Evolutionary conservation across 2,797 vertebrate species (phyloP).

Genomic region (Aphelocoma californica): DNA sequence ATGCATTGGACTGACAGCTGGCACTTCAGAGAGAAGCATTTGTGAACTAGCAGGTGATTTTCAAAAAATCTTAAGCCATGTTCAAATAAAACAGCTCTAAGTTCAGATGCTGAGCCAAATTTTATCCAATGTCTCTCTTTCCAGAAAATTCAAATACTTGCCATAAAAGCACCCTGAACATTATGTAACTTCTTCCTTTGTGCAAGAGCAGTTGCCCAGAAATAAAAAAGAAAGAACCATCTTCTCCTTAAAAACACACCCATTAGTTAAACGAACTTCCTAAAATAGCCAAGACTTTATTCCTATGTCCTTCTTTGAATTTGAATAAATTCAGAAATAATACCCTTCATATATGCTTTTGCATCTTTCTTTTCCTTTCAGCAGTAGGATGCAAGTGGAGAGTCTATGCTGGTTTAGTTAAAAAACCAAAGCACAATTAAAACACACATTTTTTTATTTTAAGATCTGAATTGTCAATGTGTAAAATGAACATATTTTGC

Average conservation of each 20-base stretch:
- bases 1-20: not conserved
- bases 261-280: not conserved
- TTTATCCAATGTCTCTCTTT: not conserved
- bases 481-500: not conserved
- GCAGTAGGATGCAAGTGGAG: not conserved
- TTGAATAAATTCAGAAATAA: not conserved
- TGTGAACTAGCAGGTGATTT: not conserved
- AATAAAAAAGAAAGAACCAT: not conserved
- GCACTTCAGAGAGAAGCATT: not conserved
- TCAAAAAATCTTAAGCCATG: not conserved
- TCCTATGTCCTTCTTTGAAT: not conserved
- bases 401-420: not conserved
- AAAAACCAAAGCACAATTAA: not conserved
- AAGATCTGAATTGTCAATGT: not conserved
- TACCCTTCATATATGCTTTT: not conserved
- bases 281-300: not conserved
- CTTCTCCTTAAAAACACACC: not conserved
- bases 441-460: not conserved
- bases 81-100: not conserved
- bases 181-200: not conserved
- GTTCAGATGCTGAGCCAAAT: not conserved
- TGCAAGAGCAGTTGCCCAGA: not conserved
- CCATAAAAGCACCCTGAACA: not conserved
- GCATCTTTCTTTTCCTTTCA: not conserved
- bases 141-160: not conserved